Base-by-base conservation (phyloP, 2,888 invertebrate species). In the Zootermopsis nevadensis region DNA sequence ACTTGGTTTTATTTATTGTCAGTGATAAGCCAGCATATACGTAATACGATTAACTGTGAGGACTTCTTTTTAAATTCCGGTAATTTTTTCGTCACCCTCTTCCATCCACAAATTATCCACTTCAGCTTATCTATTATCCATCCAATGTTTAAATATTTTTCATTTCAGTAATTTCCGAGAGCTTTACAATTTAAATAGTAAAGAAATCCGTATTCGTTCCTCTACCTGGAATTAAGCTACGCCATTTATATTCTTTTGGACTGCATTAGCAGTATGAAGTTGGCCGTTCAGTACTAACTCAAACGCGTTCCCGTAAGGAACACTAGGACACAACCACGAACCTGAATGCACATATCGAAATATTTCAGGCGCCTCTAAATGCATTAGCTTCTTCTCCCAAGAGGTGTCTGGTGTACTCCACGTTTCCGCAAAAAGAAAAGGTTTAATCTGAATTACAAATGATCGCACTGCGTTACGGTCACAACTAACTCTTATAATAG, bases 301-400 rank as follows among this genome's bases (percentile, higher is more conserved):
- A 15, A n/a, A 12, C 60, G 60, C n/a, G 60, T 60, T 0, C 7
- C 60, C 2, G 60, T 60, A 60, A 60, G n/a, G 60, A 60, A 27
- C 27, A 15, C 4, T n/a, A n/a, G 60, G 27, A 60, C 27, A 12
- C 60, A 60, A 60, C 1, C 27, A 60, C n/a, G 60, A 60, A 60
- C 60, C 60, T 27, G 60, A 60, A 60, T 60, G 4, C 27, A 27
- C n/a, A 60, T n/a, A 60, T 27, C n/a, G 27, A 60, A 60, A 69
- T 69, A 33, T 69, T 69, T 15, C 69, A 69, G 69, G 33, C 33
- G 33, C 7, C 69, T 69, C 33, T 69, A 33, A 69, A 69, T 33
- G 22, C 22, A 19, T 69, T 69, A 1, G 33, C 24, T 33, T 69
- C 33, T 33, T 33, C 60, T 27, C 60, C 27, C 27, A 60, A 60